Evolutionary conservation across 2,797 vertebrate species (phyloP).

Genomic region (Clamator glandarius): DNA sequence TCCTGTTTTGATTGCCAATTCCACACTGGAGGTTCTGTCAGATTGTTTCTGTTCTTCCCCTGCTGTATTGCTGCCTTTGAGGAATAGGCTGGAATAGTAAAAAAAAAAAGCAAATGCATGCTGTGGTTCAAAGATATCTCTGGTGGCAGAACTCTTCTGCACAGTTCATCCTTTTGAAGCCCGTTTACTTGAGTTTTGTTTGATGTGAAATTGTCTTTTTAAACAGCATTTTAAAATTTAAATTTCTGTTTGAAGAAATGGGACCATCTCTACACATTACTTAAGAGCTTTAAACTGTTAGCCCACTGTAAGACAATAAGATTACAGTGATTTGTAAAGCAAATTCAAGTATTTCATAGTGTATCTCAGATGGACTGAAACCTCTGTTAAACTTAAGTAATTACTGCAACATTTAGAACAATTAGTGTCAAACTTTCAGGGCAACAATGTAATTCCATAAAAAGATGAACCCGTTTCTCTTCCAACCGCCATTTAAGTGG

Average conservation of each 20-base stretch:
- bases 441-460: slow-evolving; percentile 27
- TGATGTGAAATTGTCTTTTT: background rate
- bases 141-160: background rate
- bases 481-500: background rate
- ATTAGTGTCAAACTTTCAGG: slow-evolving; percentile 28
- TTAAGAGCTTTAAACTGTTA: background rate
- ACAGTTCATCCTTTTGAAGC: background rate
- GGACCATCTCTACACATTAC: background rate
- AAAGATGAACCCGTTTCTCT: slow-evolving; percentile 11
- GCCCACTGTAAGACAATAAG: background rate
- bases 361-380: background rate
- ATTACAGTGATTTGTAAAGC: background rate
- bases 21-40: background rate
- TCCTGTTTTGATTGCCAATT: background rate
- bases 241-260: background rate
- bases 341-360: background rate
- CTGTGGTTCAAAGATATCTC: background rate
- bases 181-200: background rate
- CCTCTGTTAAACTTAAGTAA: slow-evolving; percentile 11
- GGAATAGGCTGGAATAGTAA: background rate
- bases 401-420: slow-evolving; percentile 5
- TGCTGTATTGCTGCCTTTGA: background rate
- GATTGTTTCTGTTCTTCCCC: background rate
- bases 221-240: background rate
- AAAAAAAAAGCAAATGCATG: background rate